Base-by-base conservation (phyloP, 2,113 vertebrate genomes). In the Mesitornis unicolor region DNA sequence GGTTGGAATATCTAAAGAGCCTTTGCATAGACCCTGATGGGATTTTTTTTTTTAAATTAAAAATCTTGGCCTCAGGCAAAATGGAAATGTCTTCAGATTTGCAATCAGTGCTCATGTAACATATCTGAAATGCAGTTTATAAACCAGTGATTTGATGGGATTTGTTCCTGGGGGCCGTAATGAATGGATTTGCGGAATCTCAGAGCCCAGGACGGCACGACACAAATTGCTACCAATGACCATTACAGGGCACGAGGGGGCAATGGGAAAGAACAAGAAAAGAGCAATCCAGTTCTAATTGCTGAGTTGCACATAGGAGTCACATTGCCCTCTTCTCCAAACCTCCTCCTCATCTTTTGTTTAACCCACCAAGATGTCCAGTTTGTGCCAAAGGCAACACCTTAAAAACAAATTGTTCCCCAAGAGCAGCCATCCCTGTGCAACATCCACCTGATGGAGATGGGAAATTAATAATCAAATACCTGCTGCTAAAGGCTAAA, bases 31-130 rank as follows among this genome's bases (percentile, higher is more conserved):
- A 97, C 93, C 87, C 97, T 97, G 95, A 92, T 7, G 13, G 92
- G 78, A 59, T 57, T 60, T 69, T n/a, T 74, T 76, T 95, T 87
- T 89, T 96, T 40, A 61, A 98, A 98, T 98, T 97, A 98, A 98
- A 98, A 97, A 97, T 91, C 90, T 94, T 94, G 61, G 94, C 97
- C 96, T 92, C 76, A 63, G 91, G 97, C 96, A 0, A 97, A 94
- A 97, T 96, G 96, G 97, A 97, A 98, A 98, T 96, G 75, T 97
- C 96, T 97, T 97, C 96, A 96, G 93, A 97, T 97, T 97, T 98
- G 96, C 95, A 98, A 97, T 97, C 97, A 96, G 92, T 69, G 69
- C 56, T 97, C 94, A 68, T 95, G 96, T 97, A 97, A 98, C 89
- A 75, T 80, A 95, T 94, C 80, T 96, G 97, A 97, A 98, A 96